phyloP scores from a whole-genome alignment of 2,797 vertebrate species.

The Dromococcyx pavoninus region DNA sequence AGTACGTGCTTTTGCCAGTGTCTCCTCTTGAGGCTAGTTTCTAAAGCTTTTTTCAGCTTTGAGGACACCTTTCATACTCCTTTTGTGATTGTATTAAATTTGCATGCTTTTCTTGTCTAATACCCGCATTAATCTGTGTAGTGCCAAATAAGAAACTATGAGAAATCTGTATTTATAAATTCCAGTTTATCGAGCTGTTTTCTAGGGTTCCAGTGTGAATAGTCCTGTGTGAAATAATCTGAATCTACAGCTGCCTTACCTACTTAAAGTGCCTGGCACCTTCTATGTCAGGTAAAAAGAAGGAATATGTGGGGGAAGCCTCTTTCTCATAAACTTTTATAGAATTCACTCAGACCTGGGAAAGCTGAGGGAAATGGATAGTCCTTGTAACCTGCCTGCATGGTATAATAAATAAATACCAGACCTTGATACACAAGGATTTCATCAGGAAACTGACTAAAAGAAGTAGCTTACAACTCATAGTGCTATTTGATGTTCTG shows the following conservation, averaged over 20 bases:
- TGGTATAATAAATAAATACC: not conserved
- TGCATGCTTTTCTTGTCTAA: not conserved
- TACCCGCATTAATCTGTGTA: not conserved
- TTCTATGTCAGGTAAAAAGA: not conserved
- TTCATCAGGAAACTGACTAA: not conserved
- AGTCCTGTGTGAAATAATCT: not conserved
- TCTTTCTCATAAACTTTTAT: not conserved
- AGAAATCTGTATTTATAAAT: not conserved
- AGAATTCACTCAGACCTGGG: not conserved
- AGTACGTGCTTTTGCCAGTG: not conserved
- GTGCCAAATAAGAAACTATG: not conserved
- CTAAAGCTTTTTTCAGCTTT: not conserved
- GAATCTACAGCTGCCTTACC: not conserved
- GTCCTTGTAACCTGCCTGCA: not conserved
- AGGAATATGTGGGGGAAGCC: not conserved
- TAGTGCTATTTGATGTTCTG: not conserved
- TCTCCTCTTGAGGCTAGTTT: not conserved
- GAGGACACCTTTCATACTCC: not conserved
- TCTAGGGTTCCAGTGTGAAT: not conserved
- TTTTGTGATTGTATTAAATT: conserved; percentile 10
- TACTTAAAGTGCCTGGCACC: not conserved
- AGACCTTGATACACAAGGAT: not conserved
- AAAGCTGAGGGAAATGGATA: not conserved
- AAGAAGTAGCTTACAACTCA: not conserved
- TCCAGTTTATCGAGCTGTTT: not conserved